Base-by-base conservation (phyloP, 1,140 invertebrate genomes). In the Pseudoatta argentina region DNA sequence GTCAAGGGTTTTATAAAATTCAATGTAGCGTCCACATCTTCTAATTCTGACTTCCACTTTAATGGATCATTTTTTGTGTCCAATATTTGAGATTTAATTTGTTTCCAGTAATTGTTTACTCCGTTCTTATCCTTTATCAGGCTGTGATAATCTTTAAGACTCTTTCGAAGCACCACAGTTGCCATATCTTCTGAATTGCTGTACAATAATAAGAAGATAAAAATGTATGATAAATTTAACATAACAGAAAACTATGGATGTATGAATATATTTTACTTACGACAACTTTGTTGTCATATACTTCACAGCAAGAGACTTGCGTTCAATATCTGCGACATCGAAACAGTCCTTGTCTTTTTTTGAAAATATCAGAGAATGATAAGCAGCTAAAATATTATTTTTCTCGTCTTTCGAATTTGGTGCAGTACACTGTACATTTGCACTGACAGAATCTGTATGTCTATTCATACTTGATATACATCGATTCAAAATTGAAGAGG, bases 21-120 rank as follows among this genome's bases (percentile, higher is more conserved):
- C 0, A 94, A 1, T 6, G 89, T 92, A n/a, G 71, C 34, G 2
- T 91, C 66, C 6, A 88, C 2, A 72, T 94, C 89, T 3, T 64
- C 39, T 44, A 94, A 88, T 51, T 87, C 75, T 3, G 88, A 87
- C 63, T 89, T 91, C 94, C 94, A 95, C 16, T 93, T 75, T 2
- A 69, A 63, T 51, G 92, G 90, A 79, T 93, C 81, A 51, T 93
- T 93, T 69, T 89, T 85, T 0, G 85, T 71, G 8, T 89, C 86
- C 5, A 87, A 14, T 30, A 89, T 87, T 64, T 92, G 69, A 63
- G 53, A 85, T 77, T 93, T 91, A n/a, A 94, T 88, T 39, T 93
- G 88, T 48, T 91, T 85, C 92, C 92, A 93, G 63, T 94, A 94
- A 91, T 93, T 93, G 71, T 94, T 93, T 34, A 94, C 34, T 10